Conservation (phyloP, 2,888 invertebrate genomes). For the Brachylomia viminalis region DNA sequence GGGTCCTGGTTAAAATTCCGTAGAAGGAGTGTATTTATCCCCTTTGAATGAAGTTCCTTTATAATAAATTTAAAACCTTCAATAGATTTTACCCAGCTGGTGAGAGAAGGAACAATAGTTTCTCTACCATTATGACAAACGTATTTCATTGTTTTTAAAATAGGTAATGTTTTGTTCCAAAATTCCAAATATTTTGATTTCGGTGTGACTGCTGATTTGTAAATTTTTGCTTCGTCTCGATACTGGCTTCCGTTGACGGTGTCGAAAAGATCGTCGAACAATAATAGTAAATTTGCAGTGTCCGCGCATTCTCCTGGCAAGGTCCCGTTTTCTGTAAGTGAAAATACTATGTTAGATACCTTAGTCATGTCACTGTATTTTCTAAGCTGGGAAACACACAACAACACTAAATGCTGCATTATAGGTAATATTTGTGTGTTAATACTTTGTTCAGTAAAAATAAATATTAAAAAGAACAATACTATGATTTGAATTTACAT, state of each 20-base stretch:
- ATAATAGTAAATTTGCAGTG: background rate
- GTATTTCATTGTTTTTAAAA: background rate
- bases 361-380: background rate
- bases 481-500: no score
- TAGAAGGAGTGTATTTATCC: background rate
- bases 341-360: background rate
- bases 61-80: background rate
- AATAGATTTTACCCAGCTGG: background rate
- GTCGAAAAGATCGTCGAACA: constrained; percentile 2
- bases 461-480: no score
- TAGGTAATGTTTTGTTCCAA: background rate
- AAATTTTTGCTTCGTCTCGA: background rate
- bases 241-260: background rate
- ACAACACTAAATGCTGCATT: background rate
- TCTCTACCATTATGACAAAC: background rate
- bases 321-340: background rate
- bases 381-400: background rate
- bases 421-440: background rate
- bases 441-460: no score
- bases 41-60: background rate
- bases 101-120: background rate
- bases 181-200: background rate
- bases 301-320: background rate
- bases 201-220: background rate
- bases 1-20: background rate